Percentiles rank a stretch among this genome's conserved stretches.
These are phyloP conservation scores for Boleophthalmus pectinirostris DNA, from an alignment of 2,113 vertebrate species.

Conservation along the genomic window DNA sequence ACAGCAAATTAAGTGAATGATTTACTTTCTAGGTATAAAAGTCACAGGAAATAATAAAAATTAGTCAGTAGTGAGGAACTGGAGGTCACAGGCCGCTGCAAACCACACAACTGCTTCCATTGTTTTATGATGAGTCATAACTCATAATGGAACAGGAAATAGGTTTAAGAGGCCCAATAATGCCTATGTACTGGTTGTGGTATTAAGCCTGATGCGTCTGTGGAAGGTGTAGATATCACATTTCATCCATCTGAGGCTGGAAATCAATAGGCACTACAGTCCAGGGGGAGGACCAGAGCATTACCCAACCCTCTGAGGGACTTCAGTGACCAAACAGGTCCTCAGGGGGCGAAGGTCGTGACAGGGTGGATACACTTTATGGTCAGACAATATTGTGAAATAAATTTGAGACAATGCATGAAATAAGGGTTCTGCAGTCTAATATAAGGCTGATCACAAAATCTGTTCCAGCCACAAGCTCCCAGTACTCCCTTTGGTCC, in stretches of 20 bases:
- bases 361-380: conserved; percentile 3
- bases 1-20: not conserved
- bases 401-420: not conserved
- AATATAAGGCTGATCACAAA: conserved; percentile 20
- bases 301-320: conserved; percentile 11
- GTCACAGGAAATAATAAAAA: conserved; percentile 4
- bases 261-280: conserved; percentile 50
- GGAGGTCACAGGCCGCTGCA: conserved; percentile 22
- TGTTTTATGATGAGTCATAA: conserved; percentile 32
- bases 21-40: not conserved
- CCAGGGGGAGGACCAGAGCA: conserved; percentile 24
- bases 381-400: not conserved
- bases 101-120: not conserved
- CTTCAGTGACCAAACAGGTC: conserved; percentile 34
- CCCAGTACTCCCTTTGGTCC: conserved; percentile 3
- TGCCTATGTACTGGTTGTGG: conserved; percentile 12
- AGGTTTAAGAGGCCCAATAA: conserved; percentile 13
- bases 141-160: conserved; percentile 8
- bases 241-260: conserved; percentile 42
- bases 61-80: conserved; percentile 1
- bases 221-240: conserved; percentile 48
- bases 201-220: conserved; percentile 27
- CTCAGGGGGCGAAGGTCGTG: conserved; percentile 29
- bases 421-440: conserved; percentile 11
- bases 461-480: conserved; percentile 3